phyloP scores from a whole-genome alignment of 2,888 invertebrate genomes.

The Agelastica alni region DNA sequence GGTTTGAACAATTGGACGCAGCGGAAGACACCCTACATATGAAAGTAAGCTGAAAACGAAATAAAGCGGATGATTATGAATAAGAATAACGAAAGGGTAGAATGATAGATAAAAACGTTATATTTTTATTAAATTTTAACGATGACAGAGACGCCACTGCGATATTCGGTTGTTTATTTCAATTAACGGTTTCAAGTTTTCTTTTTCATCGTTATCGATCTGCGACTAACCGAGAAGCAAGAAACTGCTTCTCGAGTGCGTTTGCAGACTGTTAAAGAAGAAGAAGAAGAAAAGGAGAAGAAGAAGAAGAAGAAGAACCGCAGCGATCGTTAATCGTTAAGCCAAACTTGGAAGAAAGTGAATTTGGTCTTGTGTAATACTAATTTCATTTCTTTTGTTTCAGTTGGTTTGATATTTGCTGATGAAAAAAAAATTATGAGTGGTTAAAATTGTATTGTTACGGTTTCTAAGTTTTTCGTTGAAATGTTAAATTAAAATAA shows the following conservation, averaged over 20 bases:
- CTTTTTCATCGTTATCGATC: constrained; percentile 5
- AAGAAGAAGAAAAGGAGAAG: neutral
- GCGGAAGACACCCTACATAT: no score
- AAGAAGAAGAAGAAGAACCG: neutral
- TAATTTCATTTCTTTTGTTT: neutral
- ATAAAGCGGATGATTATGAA: no score
- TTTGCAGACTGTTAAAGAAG: neutral
- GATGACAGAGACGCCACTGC: neutral
- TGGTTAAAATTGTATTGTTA: no score
- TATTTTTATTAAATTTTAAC: no score
- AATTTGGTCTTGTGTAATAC: constrained; percentile 12
- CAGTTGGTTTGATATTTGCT: neutral
- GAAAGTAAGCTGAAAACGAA: no score
- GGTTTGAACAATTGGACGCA: no score
- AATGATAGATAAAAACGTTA: no score
- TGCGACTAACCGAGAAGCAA: neutral
- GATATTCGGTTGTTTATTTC: constrained; percentile 22
- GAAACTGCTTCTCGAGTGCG: constrained; percentile 1
- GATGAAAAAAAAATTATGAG: no score
- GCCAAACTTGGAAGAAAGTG: constrained; percentile 5
- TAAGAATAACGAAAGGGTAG: no score
- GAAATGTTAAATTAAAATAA: no score
- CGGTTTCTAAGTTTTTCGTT: no score
- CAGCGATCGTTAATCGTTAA: constrained; percentile 1
- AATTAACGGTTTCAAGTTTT: constrained; percentile 24